Evolutionary conservation across 2,888 invertebrate genomes (phyloP).

Genomic region (Rhamphomyia laevipes): DNA sequence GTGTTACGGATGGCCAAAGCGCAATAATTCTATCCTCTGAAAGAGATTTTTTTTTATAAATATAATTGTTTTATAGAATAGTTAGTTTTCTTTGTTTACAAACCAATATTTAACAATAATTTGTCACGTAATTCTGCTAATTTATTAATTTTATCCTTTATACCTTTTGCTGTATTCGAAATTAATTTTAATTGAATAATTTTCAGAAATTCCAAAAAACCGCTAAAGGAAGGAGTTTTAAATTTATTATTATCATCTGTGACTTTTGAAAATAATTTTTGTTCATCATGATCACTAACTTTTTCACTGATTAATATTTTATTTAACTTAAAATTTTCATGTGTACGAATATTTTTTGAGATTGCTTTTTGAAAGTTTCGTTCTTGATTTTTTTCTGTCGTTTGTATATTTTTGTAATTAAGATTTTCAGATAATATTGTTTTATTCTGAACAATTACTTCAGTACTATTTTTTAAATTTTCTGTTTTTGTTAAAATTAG

Average conservation of each 20-base stretch:
- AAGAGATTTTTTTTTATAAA: background rate
- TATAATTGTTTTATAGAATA: constrained; percentile 1
- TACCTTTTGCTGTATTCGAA: constrained; percentile 24
- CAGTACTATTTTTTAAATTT: background rate
- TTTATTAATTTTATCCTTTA: constrained; percentile 31
- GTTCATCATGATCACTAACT: background rate
- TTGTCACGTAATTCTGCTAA: constrained; percentile 36
- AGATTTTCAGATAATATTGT: background rate
- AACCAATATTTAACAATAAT: constrained; percentile 55
- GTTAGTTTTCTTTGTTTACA: constrained; percentile 27
- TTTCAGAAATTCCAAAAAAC: constrained; percentile 31
- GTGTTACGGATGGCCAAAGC: constrained; percentile 36
- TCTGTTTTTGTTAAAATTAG: background rate
- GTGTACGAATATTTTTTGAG: too few relatives aligned
- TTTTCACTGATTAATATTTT: too few relatives aligned
- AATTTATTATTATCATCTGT: background rate
- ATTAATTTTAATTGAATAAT: constrained; percentile 27
- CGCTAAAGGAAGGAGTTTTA: constrained; percentile 24
- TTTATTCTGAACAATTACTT: background rate
- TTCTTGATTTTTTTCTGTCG: too few relatives aligned
- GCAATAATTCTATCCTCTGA: constrained; percentile 41
- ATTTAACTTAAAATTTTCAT: too few relatives aligned
- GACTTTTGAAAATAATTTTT: background rate
- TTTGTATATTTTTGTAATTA: too few relatives aligned
- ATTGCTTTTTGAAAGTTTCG: too few relatives aligned